Evolutionary conservation across 2,888 invertebrate species (phyloP).

Genomic region (Monoplex corrugatus): DNA sequence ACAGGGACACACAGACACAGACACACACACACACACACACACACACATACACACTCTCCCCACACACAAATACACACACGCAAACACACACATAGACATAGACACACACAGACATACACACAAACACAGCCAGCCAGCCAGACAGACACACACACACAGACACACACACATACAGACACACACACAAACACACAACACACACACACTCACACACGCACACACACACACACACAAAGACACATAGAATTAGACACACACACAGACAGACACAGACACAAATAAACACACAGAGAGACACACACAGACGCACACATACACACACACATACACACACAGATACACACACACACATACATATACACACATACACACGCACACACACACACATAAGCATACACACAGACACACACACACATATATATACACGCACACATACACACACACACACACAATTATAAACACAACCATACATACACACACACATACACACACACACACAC

Average conservation of each 20-base stretch:
- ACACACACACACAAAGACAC: too few species aligned
- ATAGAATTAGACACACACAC: too few species aligned
- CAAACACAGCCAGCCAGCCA: neutral
- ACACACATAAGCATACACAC: too few species aligned
- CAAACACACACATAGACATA: neutral
- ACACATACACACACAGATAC: too few species aligned
- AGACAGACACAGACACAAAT: too few species aligned
- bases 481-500: neutral
- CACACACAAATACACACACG: neutral
- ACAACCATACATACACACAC: neutral
- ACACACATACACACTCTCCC: neutral
- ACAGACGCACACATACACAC: too few species aligned
- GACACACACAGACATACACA: neutral
- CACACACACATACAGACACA: neutral
- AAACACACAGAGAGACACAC: too few species aligned
- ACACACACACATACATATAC: too few species aligned
- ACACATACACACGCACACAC: too few species aligned
- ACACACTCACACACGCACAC: too few species aligned
- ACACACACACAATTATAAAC: neutral
- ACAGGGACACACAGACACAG: constrained; percentile 6
- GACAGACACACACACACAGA: neutral
- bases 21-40: neutral
- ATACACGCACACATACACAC: too few species aligned
- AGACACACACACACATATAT: too few species aligned
- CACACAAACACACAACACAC: neutral